phyloP scores from a whole-genome alignment of 2,888 invertebrate genomes.

The Parnassius apollo region DNA sequence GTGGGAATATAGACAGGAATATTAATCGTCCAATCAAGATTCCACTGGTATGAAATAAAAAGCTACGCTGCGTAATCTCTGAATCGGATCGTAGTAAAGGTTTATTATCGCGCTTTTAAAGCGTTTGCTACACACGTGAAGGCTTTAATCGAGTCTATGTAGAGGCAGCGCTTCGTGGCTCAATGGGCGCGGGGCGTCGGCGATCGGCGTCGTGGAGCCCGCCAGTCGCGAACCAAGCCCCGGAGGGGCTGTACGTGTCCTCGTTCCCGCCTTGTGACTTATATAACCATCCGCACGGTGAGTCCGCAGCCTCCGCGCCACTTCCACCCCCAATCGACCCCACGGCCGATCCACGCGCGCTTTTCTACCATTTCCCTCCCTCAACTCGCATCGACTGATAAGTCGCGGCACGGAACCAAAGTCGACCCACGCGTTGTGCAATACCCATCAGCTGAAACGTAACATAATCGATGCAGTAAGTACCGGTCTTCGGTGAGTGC shows the following conservation, averaged over 20 bases:
- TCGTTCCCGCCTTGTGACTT: slow-evolving; percentile 69
- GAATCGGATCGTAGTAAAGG: slow-evolving; percentile 57
- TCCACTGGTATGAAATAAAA: slow-evolving; percentile 12
- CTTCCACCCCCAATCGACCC: slow-evolving; percentile 60
- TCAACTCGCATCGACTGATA: slow-evolving; percentile 48
- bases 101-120: slow-evolving; percentile 63
- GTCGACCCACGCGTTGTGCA: slow-evolving; percentile 50
- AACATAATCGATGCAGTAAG: slow-evolving; percentile 78
- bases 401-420: slow-evolving; percentile 39
- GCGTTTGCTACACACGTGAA: slow-evolving; percentile 60
- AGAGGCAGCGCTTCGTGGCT: slow-evolving; percentile 53
- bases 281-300: slow-evolving; percentile 79
- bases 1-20: not conserved
- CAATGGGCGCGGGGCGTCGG: slow-evolving; percentile 74
- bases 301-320: slow-evolving; percentile 72
- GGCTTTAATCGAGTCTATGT: slow-evolving; percentile 71
- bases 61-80: slow-evolving; percentile 42
- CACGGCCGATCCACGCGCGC: slow-evolving; percentile 40
- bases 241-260: slow-evolving; percentile 73
- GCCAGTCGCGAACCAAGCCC: slow-evolving; percentile 75
- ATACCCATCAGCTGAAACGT: slow-evolving; percentile 70
- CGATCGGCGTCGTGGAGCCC: slow-evolving; percentile 59
- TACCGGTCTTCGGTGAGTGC: slow-evolving; percentile 65
- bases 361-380: slow-evolving; percentile 38
- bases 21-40: slow-evolving; percentile 13